Evolutionary conservation across 2,113 vertebrate species (phyloP), one percentile per base, ranked within the genome.

Genomic region (Osmerus eperlanus): DNA sequence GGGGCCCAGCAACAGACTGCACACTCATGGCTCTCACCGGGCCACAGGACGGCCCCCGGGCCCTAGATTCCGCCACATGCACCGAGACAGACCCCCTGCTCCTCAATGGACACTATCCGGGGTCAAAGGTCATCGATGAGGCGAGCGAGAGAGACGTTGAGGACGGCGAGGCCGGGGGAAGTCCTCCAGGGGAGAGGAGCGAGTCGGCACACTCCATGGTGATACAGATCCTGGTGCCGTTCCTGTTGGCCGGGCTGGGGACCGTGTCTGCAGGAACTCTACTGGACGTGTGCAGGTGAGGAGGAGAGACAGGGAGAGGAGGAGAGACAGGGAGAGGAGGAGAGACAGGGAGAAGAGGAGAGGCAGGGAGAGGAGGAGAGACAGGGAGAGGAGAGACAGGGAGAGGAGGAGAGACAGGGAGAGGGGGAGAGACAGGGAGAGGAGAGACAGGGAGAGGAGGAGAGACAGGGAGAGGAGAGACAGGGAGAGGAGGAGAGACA

Each of bases 231-330:
- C 75, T 95, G 28, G 66, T 94, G 83, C 95, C 95, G 0, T 91
- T 94, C 74, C 88, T 97, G 29, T 83, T 98, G 71, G 92, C 94
- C 0, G 94, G 95, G 13, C 65, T 95, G 58, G 94, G 94, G 51
- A 92, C 94, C 71, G 90, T 96, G 70, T 83, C 84, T 18, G 94
- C 95, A 3, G 95, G 96, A 36, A 86, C 96, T 82, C 79, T 96
- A 82, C 93, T 97, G 69, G 91, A 95, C 75, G 41, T 85, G 81
- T 97, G 78, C 95, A 95, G 89, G 91, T 92, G 54, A 87, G 84
- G 54, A 60, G 54, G 3, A 1, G 41, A 36, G 41, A 62, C 62
- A 4, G 47, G 16, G 65, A 6, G 21, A 15, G 54, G 54, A 56
- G 41, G 41, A 47, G 41, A 47, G 41, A 47, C 41, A 47, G 41